Evolutionary conservation across 2,888 invertebrate species (phyloP).

Genomic region (Clitarchus hookeri): DNA sequence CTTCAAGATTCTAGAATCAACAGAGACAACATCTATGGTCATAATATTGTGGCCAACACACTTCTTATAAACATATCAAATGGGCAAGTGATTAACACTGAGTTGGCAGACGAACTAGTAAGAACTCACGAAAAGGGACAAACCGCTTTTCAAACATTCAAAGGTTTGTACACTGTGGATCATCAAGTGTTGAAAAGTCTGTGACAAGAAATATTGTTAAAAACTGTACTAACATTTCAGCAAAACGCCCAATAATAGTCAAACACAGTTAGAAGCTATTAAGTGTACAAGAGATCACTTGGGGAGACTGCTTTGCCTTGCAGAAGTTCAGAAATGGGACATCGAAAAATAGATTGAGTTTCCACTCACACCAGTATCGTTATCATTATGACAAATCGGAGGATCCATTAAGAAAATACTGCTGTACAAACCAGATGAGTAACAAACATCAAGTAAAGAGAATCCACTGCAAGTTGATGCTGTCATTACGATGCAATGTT

Average conservation of each 20-base stretch:
- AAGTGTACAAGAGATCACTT: slow-evolving; percentile 4
- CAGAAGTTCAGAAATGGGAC: slow-evolving; percentile 19
- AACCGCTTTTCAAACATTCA: background rate
- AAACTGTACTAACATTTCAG: background rate
- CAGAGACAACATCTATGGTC: background rate
- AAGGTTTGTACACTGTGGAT: slow-evolving; percentile 15
- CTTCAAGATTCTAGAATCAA: background rate
- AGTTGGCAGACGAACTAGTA: background rate
- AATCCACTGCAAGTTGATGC: background rate
- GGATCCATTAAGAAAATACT: background rate
- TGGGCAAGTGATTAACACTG: slow-evolving; percentile 11
- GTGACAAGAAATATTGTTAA: background rate
- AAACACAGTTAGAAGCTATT: background rate
- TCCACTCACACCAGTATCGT: background rate
- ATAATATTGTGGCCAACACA: background rate
- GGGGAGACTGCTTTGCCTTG: slow-evolving; percentile 10
- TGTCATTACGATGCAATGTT: slow-evolving; percentile 20
- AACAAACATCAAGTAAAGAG: background rate
- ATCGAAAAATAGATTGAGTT: background rate
- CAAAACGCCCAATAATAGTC: background rate
- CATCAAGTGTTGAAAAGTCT: background rate
- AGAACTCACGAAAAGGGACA: background rate
- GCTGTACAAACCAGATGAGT: background rate
- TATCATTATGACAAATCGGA: background rate
- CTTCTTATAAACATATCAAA: background rate